phyloP scores from a whole-genome alignment of 2,888 invertebrate species.

The Nemapogon koenigi region DNA sequence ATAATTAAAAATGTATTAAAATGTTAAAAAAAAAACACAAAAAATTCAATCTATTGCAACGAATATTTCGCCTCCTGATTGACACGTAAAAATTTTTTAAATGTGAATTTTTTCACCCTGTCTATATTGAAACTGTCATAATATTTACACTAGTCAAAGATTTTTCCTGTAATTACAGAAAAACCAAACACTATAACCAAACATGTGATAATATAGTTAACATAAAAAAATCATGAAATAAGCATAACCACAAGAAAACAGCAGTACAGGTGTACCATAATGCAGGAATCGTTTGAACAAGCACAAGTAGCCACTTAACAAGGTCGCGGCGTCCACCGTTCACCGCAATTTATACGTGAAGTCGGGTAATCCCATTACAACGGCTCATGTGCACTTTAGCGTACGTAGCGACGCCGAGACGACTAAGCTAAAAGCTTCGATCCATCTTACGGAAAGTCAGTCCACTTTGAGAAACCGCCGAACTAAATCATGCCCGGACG shows the following conservation, averaged over 20 bases:
- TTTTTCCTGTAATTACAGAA: neutral
- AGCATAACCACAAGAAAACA: no score
- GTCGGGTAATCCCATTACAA: constrained; percentile 34
- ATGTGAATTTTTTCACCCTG: no score
- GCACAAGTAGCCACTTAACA: no score
- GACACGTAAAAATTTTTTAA: no score
- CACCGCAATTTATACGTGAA: constrained; percentile 37
- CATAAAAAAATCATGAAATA: neutral
- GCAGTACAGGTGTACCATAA: no score
- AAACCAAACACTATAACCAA: neutral
- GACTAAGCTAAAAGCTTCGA: constrained; percentile 56
- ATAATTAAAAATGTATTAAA: no score
- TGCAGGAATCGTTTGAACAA: no score
- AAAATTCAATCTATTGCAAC: no score
- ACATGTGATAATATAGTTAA: neutral
- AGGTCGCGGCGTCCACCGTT: neutral
- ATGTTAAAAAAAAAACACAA: no score
- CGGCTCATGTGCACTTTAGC: constrained; percentile 23
- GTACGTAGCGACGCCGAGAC: constrained; percentile 37
- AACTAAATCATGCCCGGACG: constrained; percentile 45
- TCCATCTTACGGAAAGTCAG: constrained; percentile 49
- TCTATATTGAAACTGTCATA: no score
- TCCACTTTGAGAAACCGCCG: constrained; percentile 46
- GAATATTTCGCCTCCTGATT: no score
- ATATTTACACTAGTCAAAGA: neutral